phyloP scores from a whole-genome alignment of 2,113 vertebrate species.

The Boulengeromyrus knoepffleri region DNA sequence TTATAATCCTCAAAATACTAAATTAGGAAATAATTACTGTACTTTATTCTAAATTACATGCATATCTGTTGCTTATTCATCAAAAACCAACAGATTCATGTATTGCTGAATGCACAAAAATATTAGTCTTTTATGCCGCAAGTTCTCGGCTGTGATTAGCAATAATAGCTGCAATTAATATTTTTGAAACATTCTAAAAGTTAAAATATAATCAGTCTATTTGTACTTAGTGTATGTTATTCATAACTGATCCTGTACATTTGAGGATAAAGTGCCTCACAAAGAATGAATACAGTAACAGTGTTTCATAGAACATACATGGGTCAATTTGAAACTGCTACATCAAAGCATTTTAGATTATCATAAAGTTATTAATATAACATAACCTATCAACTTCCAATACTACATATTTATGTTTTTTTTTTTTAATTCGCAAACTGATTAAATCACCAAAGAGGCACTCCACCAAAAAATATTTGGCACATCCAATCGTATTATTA shows the following conservation, averaged over 20 bases:
- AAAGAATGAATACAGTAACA: conserved; percentile 51
- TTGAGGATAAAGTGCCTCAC: conserved; percentile 39
- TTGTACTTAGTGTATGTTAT: conserved; percentile 1
- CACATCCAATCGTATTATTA: background rate
- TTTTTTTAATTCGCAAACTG: conserved; percentile 19
- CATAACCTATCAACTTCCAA: conserved; percentile 23
- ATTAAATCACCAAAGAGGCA: conserved; percentile 39
- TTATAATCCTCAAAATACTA: background rate
- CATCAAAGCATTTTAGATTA: background rate
- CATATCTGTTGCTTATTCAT: background rate
- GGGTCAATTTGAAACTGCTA: conserved; percentile 38
- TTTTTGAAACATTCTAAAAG: background rate
- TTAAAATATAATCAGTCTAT: conserved; percentile 19
- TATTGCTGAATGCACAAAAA: background rate
- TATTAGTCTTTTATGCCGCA: background rate
- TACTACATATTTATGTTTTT: conserved; percentile 11
- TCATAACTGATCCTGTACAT: background rate
- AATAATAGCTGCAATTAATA: background rate
- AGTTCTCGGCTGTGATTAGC: background rate
- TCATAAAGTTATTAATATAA: conserved; percentile 15
- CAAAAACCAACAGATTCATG: background rate
- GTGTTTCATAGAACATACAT: conserved; percentile 40
- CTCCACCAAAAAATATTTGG: background rate
- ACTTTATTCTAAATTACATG: conserved; percentile 2
- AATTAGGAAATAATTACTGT: background rate